phyloP scores from a whole-genome alignment of 2,797 vertebrate genomes.

The Manis pentadactyla region DNA sequence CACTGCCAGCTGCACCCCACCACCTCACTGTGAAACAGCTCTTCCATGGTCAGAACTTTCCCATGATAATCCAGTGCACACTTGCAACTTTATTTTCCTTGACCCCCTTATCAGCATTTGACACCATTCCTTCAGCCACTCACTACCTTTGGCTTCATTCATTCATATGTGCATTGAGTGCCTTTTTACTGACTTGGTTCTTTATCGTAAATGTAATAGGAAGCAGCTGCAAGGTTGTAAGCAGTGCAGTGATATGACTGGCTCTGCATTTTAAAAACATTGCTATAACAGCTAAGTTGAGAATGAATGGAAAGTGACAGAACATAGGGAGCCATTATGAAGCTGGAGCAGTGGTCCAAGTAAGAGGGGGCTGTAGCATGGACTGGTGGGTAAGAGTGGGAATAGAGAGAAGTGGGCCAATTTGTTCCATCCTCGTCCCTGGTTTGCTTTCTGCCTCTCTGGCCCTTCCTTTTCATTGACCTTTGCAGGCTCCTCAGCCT shows the following conservation, averaged over 20 bases:
- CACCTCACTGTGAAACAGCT: not conserved
- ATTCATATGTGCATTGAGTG: not conserved
- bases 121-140: not conserved
- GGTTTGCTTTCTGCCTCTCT: not conserved
- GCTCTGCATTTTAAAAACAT: slow-evolving; percentile 21
- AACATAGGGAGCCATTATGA: not conserved
- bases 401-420: not conserved
- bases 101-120: not conserved
- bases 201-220: not conserved
- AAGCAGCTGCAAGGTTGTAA: not conserved
- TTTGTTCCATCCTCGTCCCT: not conserved
- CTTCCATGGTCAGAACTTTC: not conserved
- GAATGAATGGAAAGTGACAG: not conserved
- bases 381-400: not conserved
- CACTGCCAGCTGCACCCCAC: not conserved
- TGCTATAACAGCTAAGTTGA: not conserved
- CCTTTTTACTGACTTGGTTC: not conserved
- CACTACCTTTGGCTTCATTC: not conserved
- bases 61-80: not conserved
- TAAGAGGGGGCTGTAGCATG: not conserved
- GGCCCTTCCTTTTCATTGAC: not conserved
- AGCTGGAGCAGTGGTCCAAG: not conserved
- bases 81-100: not conserved
- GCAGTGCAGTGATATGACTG: not conserved
- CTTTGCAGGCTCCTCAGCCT: not conserved